phyloP scores from a whole-genome alignment of 2,888 invertebrate species.

The Noctua janthina region DNA sequence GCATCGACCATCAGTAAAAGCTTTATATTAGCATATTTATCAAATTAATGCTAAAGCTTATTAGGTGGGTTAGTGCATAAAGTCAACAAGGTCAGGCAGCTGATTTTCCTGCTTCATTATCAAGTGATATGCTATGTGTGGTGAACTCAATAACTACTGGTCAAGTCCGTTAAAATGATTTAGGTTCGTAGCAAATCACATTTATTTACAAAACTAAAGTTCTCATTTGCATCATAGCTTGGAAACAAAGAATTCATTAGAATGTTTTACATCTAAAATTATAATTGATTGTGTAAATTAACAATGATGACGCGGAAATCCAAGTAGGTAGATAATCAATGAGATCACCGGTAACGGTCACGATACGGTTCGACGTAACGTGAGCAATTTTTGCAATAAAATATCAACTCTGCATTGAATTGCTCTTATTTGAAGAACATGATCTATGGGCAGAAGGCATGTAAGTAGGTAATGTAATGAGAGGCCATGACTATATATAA shows the following conservation, averaged over 20 bases:
- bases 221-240: constrained; percentile 1
- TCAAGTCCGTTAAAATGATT: constrained; percentile 26
- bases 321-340: constrained; percentile 4
- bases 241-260: constrained; percentile 13
- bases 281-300: constrained; percentile 21
- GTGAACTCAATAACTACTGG: constrained; percentile 48
- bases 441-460: background rate
- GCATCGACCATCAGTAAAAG: constrained; percentile 9
- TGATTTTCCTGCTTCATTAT: constrained; percentile 75
- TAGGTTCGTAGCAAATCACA: background rate
- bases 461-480: background rate
- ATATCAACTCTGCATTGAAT: constrained; percentile 19
- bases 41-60: constrained; percentile 9
- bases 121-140: constrained; percentile 42
- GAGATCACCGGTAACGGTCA: constrained; percentile 13
- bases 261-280: constrained; percentile 19
- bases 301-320: constrained; percentile 28
- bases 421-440: background rate
- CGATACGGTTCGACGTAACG: constrained; percentile 16
- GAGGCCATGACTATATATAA: constrained; percentile 20
- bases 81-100: constrained; percentile 55
- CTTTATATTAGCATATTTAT: constrained; percentile 26
- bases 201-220: background rate
- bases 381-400: background rate
- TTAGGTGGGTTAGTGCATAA: constrained; percentile 34